phyloP scores from a whole-genome alignment of 1,140 invertebrate species.

The Pomacea maculata region DNA sequence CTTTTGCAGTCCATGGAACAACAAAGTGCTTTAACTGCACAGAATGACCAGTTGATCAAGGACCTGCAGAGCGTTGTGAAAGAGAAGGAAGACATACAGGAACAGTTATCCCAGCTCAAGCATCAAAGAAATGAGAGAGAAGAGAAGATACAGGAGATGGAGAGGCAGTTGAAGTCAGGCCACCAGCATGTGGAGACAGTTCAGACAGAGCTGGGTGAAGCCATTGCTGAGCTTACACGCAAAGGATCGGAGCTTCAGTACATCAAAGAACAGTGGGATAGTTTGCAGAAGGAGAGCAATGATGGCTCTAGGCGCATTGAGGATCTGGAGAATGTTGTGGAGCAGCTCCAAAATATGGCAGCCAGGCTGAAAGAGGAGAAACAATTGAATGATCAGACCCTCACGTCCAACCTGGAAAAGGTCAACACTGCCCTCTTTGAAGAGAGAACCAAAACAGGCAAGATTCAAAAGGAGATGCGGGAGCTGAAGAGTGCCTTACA shows the following conservation, averaged over 20 bases:
- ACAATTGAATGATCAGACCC: constrained; percentile 39
- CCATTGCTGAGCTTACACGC: constrained; percentile 34
- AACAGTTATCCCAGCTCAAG: constrained; percentile 25
- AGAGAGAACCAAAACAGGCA: constrained; percentile 28
- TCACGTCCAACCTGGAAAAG: constrained; percentile 29
- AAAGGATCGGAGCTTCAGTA: constrained; percentile 25
- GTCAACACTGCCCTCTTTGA: constrained; percentile 36
- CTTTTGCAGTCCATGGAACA: constrained; percentile 2
- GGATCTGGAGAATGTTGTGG: constrained; percentile 35
- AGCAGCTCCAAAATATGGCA: constrained; percentile 36
- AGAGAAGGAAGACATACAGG: constrained; percentile 14
- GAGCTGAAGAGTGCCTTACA: constrained; percentile 36
- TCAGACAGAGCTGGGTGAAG: constrained; percentile 32
- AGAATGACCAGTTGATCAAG: constrained; percentile 3
- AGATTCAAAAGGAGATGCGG: constrained; percentile 32
- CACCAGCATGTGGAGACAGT: constrained; percentile 34
- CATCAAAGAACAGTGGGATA: constrained; percentile 24
- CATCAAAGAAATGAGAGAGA: constrained; percentile 20
- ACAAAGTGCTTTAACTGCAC: background rate
- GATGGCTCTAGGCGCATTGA: constrained; percentile 32
- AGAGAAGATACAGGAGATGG: constrained; percentile 17
- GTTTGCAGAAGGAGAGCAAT: constrained; percentile 29
- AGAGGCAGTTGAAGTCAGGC: constrained; percentile 28
- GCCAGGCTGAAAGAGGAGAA: constrained; percentile 33
- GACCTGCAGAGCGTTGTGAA: background rate